Base-by-base conservation (phyloP, 1,140 invertebrate species). In the Drosophila sturtevanti region DNA sequence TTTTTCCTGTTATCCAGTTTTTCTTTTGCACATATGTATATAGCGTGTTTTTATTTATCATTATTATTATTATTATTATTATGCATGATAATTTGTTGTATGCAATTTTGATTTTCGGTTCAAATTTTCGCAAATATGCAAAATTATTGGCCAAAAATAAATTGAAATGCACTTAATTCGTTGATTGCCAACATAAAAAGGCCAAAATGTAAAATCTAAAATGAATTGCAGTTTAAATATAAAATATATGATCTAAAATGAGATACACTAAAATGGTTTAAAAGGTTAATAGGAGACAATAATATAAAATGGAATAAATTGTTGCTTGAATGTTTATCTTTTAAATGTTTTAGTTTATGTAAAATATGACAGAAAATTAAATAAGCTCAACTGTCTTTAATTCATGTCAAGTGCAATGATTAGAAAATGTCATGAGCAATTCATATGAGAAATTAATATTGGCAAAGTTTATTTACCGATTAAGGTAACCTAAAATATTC, bases 61-160 rank as follows among this genome's bases (percentile, higher is more conserved):
- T 24, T 62, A 10, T 24, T 62, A 72, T 67, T 77, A 77, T 24
- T 63, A 63, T 55, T 16, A 68, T 75, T 35, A 59, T 63, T 72
- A 61, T 72, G 52, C 34, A 44, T 74, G 63, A 68, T 63, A 68
- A 81, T 68, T 80, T 24, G 61, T 56, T 64, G 68, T 44, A 14
- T 60, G 51, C 65, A 35, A 35, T 63, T 76, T 75, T 76, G 59
- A 76, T 58, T 76, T 76, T 16, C 51, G 41, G 18, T 63, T 37
- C 44, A 55, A 54, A 65, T 18, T 55, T 59, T 52, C 58, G 22
- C 22, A 55, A 14, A 55, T 54, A 54, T 34, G 31, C 31, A 16
- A 31, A 31, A 34, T 34, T 18, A 4, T 56, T 31, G 21, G 52
- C 52, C 52, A 56, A 27, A 27, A 34, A 34, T 18, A 54, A 27